A percentile compares a stretch with the other conserved stretches of the same genome.
These are phyloP conservation scores for Turnix velox DNA, from an alignment of 2,113 vertebrate species.

Conservation along the genomic window DNA sequence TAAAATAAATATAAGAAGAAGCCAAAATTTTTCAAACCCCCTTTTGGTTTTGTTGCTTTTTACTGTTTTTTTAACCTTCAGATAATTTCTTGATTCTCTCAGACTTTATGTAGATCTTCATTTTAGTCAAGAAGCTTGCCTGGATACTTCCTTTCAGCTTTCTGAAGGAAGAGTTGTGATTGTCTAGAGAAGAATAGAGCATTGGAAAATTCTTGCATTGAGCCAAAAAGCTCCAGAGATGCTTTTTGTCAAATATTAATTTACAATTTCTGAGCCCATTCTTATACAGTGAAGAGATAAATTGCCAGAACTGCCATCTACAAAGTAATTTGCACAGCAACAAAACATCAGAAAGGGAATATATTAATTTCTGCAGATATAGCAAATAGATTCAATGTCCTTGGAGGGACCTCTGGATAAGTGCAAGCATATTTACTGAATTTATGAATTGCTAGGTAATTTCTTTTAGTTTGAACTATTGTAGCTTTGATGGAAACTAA, in stretches of 20 bases:
- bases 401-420: background rate
- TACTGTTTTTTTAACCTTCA: background rate
- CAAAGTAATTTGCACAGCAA: background rate
- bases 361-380: background rate
- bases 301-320: background rate
- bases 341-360: slow-evolving; percentile 6
- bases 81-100: background rate
- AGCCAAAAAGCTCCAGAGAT: background rate
- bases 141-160: background rate
- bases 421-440: background rate
- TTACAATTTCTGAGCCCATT: background rate
- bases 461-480: background rate
- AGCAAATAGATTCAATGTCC: background rate
- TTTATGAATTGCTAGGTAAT: background rate
- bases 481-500: background rate
- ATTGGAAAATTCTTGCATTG: background rate
- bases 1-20: background rate
- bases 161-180: background rate
- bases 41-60: background rate
- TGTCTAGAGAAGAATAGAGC: background rate
- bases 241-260: background rate
- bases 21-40: background rate
- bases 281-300: background rate
- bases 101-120: background rate
- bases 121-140: background rate